Percentiles rank a stretch among this genome's conserved stretches.
phyloP scores from a whole-genome alignment of 2,888 invertebrate species.

The Amorpha juglandis region DNA sequence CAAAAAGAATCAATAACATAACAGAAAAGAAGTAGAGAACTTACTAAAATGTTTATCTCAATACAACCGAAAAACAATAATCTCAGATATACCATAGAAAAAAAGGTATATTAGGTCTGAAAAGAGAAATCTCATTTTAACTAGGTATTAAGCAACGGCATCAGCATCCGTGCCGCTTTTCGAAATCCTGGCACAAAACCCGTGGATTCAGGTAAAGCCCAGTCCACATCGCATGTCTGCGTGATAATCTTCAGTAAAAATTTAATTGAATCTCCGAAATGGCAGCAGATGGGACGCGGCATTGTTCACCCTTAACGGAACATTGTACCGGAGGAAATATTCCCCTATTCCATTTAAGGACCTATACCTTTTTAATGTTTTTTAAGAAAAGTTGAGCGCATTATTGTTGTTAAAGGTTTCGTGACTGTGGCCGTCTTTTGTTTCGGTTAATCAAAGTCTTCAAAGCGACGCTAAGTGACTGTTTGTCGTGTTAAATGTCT shows the following conservation, averaged over 20 bases:
- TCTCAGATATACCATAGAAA: too few relatives aligned
- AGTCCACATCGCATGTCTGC: slow-evolving; percentile 57
- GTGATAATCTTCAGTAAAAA: slow-evolving; percentile 84
- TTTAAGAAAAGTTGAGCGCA: slow-evolving; percentile 24
- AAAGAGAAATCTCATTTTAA: too few relatives aligned
- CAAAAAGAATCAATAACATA: too few relatives aligned
- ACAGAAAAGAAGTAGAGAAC: too few relatives aligned
- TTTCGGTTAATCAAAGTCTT: slow-evolving; percentile 30
- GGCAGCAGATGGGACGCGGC: slow-evolving; percentile 71
- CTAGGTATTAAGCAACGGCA: too few relatives aligned
- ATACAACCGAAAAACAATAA: too few relatives aligned
- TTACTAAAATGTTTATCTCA: too few relatives aligned
- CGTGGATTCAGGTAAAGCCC: slow-evolving; percentile 9
- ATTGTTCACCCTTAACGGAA: slow-evolving; percentile 53
- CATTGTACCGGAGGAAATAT: slow-evolving; percentile 28
- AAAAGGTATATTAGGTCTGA: too few relatives aligned
- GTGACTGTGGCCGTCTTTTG: slow-evolving; percentile 28
- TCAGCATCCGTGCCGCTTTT: neutral
- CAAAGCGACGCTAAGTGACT: neutral
- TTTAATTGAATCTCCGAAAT: slow-evolving; percentile 80
- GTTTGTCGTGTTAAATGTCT: slow-evolving; percentile 6
- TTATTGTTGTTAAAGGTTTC: slow-evolving; percentile 29
- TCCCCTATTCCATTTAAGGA: slow-evolving; percentile 28
- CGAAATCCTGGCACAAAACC: neutral
- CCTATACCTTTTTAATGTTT: slow-evolving; percentile 30